Base-by-base conservation (phyloP, 2,888 invertebrate genomes). In the Drepanosiphum platanoidis region DNA sequence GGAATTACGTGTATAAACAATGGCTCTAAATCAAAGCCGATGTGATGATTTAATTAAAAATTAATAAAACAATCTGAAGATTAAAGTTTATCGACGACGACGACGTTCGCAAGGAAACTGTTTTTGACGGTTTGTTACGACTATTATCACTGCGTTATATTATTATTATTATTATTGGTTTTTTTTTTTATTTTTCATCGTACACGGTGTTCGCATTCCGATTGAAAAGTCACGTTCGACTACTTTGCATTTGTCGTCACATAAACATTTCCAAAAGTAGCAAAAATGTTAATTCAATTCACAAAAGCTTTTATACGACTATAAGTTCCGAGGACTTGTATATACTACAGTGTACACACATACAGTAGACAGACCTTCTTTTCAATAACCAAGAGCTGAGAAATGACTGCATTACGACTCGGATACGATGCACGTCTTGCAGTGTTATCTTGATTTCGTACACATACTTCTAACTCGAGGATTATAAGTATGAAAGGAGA, bases 201-300 rank as follows among this genome's bases (percentile, higher is more conserved):
- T 27, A 11, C 61, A 22, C n/a, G 5, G 18, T 3, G 22, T 42
- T 66, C 64, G 18, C 39, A 15, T 66, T 9, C 8, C 18, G 18
- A 32, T 74, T 22, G 30, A 30, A 64, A 66, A 83, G 46, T 83
- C 75, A 83, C 66, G 34, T 83, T 74, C 36, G 34, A 64, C 82
- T 83, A 66, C 18, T 74, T 74, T 83, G 74, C 46, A 66, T 83
- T 83, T 22, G 66, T 66, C 66, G 46, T 74, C 74, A 18, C 34
- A 22, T 27, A 75, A 36, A 83, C 75, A 75, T 83, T 66, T 83
- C 46, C 36, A 30, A 75, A 83, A 83, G 75, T 36, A 64, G 74
- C 64, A 46, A 34, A 39, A 32, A 52, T 66, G 64, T 72, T 74
- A 72, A 72, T 82, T 64, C 82, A 13, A 74, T 72, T 32, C 32